Evolutionary conservation across 2,797 vertebrate species (phyloP).

Genomic region (Borostomias antarcticus): DNA sequence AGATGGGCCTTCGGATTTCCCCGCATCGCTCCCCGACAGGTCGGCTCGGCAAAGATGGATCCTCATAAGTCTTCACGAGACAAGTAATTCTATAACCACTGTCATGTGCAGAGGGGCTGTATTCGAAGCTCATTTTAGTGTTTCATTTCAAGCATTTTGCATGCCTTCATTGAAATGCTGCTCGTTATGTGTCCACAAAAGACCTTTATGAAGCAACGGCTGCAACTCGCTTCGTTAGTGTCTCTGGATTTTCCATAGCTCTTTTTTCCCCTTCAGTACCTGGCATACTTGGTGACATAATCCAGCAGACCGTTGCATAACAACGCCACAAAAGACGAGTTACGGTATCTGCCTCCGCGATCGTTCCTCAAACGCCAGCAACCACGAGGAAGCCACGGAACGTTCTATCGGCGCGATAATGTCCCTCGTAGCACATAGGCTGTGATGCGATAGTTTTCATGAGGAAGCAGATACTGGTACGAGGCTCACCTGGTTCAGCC

Average conservation of each 20-base stretch:
- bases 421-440: background rate
- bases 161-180: conserved; percentile 34
- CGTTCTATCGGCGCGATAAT: no score
- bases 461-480: conserved; percentile 31
- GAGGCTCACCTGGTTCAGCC: conserved; percentile 10
- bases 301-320: conserved; percentile 49
- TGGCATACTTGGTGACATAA: conserved; percentile 51
- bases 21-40: conserved; percentile 75
- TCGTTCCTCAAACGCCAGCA: conserved; percentile 43
- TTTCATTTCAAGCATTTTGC: conserved; percentile 33
- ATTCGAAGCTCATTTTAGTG: conserved; percentile 47
- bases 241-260: conserved; percentile 6
- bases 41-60: conserved; percentile 77
- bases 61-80: conserved; percentile 66
- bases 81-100: conserved; percentile 77
- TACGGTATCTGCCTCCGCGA: background rate
- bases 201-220: conserved; percentile 5
- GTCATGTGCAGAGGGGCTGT: conserved; percentile 63
- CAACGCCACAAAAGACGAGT: conserved; percentile 44
- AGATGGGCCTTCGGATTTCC: conserved; percentile 77
- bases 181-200: conserved; percentile 20
- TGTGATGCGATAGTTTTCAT: conserved; percentile 28
- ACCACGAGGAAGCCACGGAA: conserved; percentile 47
- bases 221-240: conserved; percentile 35
- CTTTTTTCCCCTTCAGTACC: no score